Conservation (phyloP, 2,888 invertebrate genomes). For the Caenorhabditis sp. region DNA sequence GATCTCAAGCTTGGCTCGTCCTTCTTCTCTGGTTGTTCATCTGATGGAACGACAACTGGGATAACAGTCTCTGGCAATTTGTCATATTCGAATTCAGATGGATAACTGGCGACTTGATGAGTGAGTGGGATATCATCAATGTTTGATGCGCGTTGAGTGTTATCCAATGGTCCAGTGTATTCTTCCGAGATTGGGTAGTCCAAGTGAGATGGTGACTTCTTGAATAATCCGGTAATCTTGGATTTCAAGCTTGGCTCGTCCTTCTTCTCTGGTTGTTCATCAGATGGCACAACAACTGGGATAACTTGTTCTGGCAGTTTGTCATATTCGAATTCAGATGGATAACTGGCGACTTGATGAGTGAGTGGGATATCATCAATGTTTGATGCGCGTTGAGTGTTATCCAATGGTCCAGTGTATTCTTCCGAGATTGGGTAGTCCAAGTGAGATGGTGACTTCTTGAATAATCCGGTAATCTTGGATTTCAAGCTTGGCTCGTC, state of each 20-base stretch:
- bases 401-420: conserved; percentile 45
- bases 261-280: conserved; percentile 17
- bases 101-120: conserved; percentile 28
- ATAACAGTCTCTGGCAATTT: conserved; percentile 9
- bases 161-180: conserved; percentile 18
- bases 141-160: conserved; percentile 4
- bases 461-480: too few relatives aligned
- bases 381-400: conserved; percentile 33
- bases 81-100: conserved; percentile 32
- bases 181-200: conserved; percentile 19
- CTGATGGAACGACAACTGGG: conserved; percentile 6
- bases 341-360: conserved; percentile 48
- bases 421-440: conserved; percentile 46
- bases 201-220: conserved; percentile 16
- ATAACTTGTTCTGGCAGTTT: conserved; percentile 30
- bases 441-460: conserved; percentile 39
- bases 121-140: conserved; percentile 10
- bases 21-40: conserved; percentile 16
- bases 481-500: too few relatives aligned
- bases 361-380: conserved; percentile 46
- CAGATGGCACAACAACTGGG: conserved; percentile 18
- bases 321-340: conserved; percentile 44
- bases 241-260: conserved; percentile 20
- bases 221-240: conserved; percentile 31
- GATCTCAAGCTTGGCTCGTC: conserved; percentile 19